These are phyloP conservation scores for Sceloporus tristichus DNA, from an alignment of 2,113 vertebrate species.

Conservation along the genomic window DNA sequence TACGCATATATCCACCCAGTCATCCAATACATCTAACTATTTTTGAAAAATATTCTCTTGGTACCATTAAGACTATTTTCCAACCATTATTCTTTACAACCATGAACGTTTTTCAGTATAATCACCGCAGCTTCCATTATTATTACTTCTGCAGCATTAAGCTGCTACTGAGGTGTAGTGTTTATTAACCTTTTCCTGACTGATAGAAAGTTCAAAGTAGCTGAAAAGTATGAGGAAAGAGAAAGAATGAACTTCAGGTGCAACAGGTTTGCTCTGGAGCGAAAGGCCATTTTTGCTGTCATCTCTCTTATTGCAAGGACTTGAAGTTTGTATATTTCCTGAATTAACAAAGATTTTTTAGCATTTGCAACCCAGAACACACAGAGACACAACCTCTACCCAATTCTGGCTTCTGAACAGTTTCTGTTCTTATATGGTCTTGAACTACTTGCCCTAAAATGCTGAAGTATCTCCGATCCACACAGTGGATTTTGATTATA, in stretches of 20 bases:
- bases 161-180: conserved; percentile 93
- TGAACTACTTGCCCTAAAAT: not conserved
- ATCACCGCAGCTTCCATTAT: conserved; percentile 84
- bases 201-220: conserved; percentile 78
- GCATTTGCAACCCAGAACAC: not conserved
- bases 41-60: conserved; percentile 68
- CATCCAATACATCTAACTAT: conserved; percentile 52
- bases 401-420: not conserved
- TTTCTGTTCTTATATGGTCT: not conserved
- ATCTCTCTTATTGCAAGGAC: not conserved
- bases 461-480: conserved; percentile 43
- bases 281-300: not conserved
- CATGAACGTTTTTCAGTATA: conserved; percentile 83
- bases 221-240: not conserved
- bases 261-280: not conserved
- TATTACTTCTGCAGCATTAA: conserved; percentile 91
- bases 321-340: not conserved
- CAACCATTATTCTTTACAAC: conserved; percentile 81
- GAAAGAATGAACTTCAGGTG: too few relatives aligned
- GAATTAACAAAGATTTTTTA: not conserved
- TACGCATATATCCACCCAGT: too few relatives aligned
- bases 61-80: conserved; percentile 83
- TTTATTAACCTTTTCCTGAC: conserved; percentile 79
- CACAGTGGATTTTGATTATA: conserved; percentile 71
- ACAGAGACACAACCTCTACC: not conserved